phyloP scores from a whole-genome alignment of 1,140 invertebrate genomes.

The Brachionus manjavacas region DNA sequence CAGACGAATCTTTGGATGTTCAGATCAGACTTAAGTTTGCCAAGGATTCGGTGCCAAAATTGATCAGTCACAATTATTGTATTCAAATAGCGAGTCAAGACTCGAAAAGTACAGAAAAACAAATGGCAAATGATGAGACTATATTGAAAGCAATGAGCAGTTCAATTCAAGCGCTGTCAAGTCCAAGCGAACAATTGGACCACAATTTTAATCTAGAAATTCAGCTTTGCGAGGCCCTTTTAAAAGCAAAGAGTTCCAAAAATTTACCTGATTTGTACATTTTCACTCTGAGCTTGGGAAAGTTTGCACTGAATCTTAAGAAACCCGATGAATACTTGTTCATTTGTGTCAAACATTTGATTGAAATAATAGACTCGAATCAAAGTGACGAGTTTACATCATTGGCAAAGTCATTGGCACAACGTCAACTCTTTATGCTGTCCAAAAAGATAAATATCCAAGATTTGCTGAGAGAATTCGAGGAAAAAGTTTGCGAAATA shows the following conservation, averaged over 20 bases:
- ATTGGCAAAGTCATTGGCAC: slow-evolving; percentile 27
- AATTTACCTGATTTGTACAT: slow-evolving; percentile 25
- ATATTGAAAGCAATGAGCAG: slow-evolving; percentile 25
- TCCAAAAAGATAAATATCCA: slow-evolving; percentile 31
- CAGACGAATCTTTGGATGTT: neutral
- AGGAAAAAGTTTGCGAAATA: slow-evolving; percentile 41
- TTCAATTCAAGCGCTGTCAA: neutral
- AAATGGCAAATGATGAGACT: neutral
- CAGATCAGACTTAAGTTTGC: slow-evolving; percentile 2
- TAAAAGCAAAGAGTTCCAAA: neutral
- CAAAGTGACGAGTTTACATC: slow-evolving; percentile 1
- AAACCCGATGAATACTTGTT: slow-evolving; percentile 29
- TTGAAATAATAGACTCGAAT: slow-evolving; percentile 35
- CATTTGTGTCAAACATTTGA: slow-evolving; percentile 27
- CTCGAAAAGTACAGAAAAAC: neutral
- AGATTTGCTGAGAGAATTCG: slow-evolving; percentile 28
- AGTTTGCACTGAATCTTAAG: neutral
- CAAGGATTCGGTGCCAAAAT: neutral
- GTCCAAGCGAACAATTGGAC: slow-evolving; percentile 16
- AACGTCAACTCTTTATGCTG: slow-evolving; percentile 25
- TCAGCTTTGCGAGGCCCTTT: slow-evolving; percentile 15
- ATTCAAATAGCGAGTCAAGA: neutral
- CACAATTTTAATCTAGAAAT: slow-evolving; percentile 41
- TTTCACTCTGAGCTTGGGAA: neutral
- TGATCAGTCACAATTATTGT: neutral